phyloP scores from a whole-genome alignment of 1,140 invertebrate genomes.

The Meteorus sp. region DNA sequence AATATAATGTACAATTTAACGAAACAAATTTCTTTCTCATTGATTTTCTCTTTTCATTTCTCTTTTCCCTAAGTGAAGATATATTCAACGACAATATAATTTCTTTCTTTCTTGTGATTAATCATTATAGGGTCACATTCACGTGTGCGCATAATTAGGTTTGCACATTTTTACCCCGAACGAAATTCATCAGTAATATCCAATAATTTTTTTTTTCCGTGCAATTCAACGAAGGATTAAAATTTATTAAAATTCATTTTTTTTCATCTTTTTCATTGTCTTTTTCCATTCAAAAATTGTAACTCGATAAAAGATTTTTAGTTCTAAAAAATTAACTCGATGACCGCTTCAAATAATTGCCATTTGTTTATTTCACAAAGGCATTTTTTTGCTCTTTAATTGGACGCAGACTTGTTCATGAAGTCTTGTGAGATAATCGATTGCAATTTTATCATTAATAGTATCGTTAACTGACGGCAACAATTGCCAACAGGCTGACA shows the following conservation, averaged over 20 bases:
- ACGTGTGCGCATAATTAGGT: neutral
- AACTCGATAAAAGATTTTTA: conserved; percentile 4
- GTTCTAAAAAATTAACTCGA: neutral
- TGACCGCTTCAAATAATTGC: neutral
- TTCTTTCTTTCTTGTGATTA: neutral
- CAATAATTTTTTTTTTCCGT: conserved; percentile 2
- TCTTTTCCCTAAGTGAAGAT: conserved; percentile 3
- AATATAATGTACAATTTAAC: conserved; percentile 10
- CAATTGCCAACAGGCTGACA: neutral
- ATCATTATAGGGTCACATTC: neutral
- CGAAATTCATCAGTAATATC: conserved; percentile 3
- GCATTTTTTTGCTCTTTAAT: neutral
- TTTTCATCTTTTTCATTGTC: neutral
- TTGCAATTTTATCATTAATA: neutral
- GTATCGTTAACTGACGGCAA: conserved; percentile 33
- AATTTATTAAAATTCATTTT: conserved; percentile 16
- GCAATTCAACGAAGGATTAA: conserved; percentile 20
- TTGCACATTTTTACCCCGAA: neutral
- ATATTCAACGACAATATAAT: conserved; percentile 22
- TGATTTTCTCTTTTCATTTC: neutral
- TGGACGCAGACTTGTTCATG: conserved; percentile 3
- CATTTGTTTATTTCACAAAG: neutral
- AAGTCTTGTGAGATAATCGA: neutral
- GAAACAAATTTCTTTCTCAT: conserved; percentile 13
- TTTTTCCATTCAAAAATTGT: conserved; percentile 6